Percentiles rank a stretch among this genome's conserved stretches.
These are phyloP conservation scores for Phyllotreta striolata DNA, from an alignment of 2,888 invertebrate genomes.

Conservation along the genomic window DNA sequence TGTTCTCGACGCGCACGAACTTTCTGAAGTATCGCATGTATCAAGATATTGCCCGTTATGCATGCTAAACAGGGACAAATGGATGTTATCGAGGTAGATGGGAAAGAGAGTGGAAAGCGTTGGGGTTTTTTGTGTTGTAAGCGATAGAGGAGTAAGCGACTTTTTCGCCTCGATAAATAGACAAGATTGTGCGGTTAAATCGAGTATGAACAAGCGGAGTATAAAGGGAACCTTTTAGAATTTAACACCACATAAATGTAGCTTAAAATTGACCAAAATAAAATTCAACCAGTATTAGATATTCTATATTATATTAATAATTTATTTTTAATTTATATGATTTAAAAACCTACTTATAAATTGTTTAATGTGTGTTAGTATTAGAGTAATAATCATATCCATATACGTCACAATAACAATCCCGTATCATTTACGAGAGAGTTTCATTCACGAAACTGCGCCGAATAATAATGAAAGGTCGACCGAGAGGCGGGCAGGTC, in stretches of 20 bases:
- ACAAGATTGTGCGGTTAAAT: slow-evolving; percentile 1
- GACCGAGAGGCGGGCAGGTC: not conserved
- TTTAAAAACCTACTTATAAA: no score
- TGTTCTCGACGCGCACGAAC: slow-evolving; percentile 21
- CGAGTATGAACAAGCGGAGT: not conserved
- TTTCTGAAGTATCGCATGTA: slow-evolving; percentile 11
- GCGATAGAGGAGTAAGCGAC: not conserved
- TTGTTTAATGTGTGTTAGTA: no score
- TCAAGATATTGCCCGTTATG: slow-evolving; percentile 12
- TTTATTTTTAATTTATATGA: no score
- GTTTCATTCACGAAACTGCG: no score
- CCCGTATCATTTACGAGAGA: no score
- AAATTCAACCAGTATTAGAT: no score
- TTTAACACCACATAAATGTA: no score
- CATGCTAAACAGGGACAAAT: slow-evolving; percentile 11
- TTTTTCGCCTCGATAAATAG: slow-evolving; percentile 2
- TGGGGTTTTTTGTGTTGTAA: slow-evolving; percentile 9
- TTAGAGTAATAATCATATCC: no score
- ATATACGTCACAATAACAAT: no score
- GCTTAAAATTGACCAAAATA: no score
- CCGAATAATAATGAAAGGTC: not conserved
- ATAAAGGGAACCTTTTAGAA: no score
- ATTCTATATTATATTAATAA: no score
- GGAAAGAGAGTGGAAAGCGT: not conserved
- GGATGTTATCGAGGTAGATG: slow-evolving; percentile 15